A percentile compares a stretch with the other conserved stretches of the same genome.
phyloP scores from a whole-genome alignment of 2,113 vertebrate genomes.

The Boulengerochromis microlepis region DNA sequence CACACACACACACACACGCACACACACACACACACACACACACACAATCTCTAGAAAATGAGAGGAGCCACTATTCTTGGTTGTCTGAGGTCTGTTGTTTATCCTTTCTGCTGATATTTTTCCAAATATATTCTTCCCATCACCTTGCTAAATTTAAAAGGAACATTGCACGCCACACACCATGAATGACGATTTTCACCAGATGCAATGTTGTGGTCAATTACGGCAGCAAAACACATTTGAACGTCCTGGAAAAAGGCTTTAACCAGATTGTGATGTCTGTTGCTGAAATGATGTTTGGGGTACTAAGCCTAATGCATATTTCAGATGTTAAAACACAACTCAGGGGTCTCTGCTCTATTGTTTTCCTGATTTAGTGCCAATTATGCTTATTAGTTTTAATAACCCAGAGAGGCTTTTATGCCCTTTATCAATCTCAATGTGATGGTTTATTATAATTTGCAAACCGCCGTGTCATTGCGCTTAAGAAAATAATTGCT shows the following conservation, averaged over 20 bases:
- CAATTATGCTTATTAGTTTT: neutral
- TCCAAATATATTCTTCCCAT: neutral
- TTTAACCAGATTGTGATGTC: conserved; percentile 6
- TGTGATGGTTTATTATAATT: conserved; percentile 1
- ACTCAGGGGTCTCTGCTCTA: neutral
- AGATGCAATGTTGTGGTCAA: conserved; percentile 4
- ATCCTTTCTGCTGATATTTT: neutral
- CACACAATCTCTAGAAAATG: neutral
- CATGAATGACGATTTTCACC: conserved; percentile 5
- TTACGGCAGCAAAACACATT: neutral
- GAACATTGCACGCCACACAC: neutral
- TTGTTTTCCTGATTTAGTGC: neutral
- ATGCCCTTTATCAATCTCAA: neutral
- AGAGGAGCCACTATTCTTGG: neutral
- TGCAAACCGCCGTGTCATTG: neutral
- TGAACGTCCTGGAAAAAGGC: neutral
- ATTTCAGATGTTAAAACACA: conserved; percentile 3
- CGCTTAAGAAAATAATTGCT: neutral
- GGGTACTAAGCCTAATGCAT: neutral
- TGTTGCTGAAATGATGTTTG: neutral
- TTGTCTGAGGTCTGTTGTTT: neutral
- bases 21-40: neutral
- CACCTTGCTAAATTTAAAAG: conserved; percentile 4
- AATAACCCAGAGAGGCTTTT: neutral
- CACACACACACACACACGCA: neutral